Evolutionary conservation across 2,888 invertebrate species (phyloP), one percentile per base, ranked within the genome.

Genomic region (Troides oblongomaculatus): DNA sequence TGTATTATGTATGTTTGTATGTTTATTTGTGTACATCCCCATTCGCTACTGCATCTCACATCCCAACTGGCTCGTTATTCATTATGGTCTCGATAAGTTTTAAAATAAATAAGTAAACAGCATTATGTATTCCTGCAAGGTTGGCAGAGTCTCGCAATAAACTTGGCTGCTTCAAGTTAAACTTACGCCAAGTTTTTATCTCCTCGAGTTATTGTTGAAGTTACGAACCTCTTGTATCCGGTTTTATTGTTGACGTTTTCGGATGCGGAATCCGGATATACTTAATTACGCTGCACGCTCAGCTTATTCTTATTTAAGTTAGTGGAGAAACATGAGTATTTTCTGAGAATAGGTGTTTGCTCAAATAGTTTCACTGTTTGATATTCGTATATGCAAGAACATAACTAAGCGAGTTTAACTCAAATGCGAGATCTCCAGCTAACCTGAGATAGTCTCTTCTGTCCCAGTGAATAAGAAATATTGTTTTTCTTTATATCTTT

Each of bases 151-250:
- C 30, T 12, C 6, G 17, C 18, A 60, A 30, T 30, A 60, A 25
- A 30, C 10, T 36, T 60, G 36, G 60, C 60, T 36, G 60, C 36
- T 17, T 60, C 18, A 7, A 14, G 17, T 60, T 18, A 30, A 60
- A 60, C 60, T 36, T 12, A 36, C 30, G 60, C 60, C 60, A 60
- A 60, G 36, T 60, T 30, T 60, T 60, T 30, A 60, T 60, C 25
- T 30, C 18, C 14, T 14, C 12, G 23, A 25, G 58, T 59, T 59
- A 59, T 59, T 25, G 58, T 25, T 25, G 25, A 25, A 59, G 58
- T 59, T 59, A 59, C 4, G 58, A n/a, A 61, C n/a, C 36, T n/a
- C 36, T 61, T 61, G 39, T 59, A 25, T 59, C 59, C 30, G 17
- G 59, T 59, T 59, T 59, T 59, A 59, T 30, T 59, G 25, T 59